Percentiles rank a stretch among this genome's conserved stretches.
Evolutionary conservation across 1,140 invertebrate genomes (phyloP).

Genomic region (Pseudomyrmex sp.): DNA sequence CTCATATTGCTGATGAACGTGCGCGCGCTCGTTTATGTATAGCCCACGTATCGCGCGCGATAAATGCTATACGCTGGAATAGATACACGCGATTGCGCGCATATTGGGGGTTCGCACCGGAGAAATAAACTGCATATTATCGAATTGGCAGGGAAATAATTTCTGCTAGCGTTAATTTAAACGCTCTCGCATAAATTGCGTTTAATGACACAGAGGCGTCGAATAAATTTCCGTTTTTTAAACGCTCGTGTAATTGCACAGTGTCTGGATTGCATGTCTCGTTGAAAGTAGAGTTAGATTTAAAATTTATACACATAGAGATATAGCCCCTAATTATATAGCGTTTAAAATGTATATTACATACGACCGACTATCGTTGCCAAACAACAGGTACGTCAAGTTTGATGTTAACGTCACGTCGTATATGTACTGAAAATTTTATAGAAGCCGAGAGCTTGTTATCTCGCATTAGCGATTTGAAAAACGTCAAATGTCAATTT

Average conservation of each 20-base stretch:
- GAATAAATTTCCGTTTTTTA: conserved; percentile 40
- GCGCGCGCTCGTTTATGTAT: not conserved
- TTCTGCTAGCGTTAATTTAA: conserved; percentile 23
- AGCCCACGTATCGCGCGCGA: not conserved
- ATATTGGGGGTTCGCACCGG: not conserved
- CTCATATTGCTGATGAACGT: not conserved
- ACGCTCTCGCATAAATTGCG: not conserved
- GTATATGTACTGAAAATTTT: not conserved
- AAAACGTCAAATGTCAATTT: conserved; percentile 30
- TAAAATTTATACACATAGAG: not conserved
- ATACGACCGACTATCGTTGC: not conserved
- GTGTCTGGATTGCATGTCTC: not conserved
- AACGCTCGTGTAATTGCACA: not conserved
- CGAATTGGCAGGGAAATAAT: conserved; percentile 28
- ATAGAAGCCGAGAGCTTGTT: conserved; percentile 5
- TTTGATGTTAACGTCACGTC: not conserved
- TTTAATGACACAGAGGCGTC: conserved; percentile 12
- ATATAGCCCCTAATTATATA: no score
- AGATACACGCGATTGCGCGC: not conserved
- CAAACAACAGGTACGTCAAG: not conserved
- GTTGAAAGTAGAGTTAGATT: not conserved
- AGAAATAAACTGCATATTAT: conserved; percentile 19
- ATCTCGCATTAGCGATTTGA: conserved; percentile 1
- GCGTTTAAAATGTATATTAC: no score
- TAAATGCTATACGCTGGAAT: conserved; percentile 3